Evolutionary conservation across 35 echinoderm and acorn worm genomes (phyloP).

Genomic region (Apostichopus parvimensis): DNA sequence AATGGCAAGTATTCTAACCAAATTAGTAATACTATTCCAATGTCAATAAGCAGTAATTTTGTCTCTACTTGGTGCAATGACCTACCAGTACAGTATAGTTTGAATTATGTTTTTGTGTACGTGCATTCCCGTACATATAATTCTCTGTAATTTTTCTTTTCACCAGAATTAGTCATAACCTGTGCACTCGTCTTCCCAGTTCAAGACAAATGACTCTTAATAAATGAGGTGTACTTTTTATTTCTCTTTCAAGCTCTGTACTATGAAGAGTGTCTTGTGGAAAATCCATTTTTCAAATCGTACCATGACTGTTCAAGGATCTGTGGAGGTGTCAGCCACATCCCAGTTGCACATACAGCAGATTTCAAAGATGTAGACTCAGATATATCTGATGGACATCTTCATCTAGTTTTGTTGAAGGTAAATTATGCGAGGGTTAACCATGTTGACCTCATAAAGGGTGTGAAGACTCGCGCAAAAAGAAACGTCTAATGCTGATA

Average conservation of each 20-base stretch:
- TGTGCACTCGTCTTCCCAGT: no score
- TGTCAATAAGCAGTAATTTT: no score
- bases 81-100: neutral
- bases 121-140: neutral
- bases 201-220: neutral
- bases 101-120: neutral
- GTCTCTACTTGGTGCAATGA: neutral
- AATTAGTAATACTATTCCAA: no score
- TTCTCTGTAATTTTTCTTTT: neutral
- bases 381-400: neutral
- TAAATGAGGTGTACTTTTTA: neutral
- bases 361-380: neutral
- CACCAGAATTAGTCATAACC: neutral
- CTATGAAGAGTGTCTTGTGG: slow-evolving; percentile 14
- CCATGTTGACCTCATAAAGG: no score
- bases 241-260: neutral
- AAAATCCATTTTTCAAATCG: neutral
- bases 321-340: neutral
- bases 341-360: neutral
- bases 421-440: no score
- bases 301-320: neutral
- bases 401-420: slow-evolving; percentile 17
- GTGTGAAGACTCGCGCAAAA: no score
- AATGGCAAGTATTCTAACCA: no score
- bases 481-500: no score